Evolutionary conservation across 53 echinoderm and acorn worm genomes (phyloP), one percentile per base, ranked within the genome.

Genomic region (Hippasteria phrygiana): DNA sequence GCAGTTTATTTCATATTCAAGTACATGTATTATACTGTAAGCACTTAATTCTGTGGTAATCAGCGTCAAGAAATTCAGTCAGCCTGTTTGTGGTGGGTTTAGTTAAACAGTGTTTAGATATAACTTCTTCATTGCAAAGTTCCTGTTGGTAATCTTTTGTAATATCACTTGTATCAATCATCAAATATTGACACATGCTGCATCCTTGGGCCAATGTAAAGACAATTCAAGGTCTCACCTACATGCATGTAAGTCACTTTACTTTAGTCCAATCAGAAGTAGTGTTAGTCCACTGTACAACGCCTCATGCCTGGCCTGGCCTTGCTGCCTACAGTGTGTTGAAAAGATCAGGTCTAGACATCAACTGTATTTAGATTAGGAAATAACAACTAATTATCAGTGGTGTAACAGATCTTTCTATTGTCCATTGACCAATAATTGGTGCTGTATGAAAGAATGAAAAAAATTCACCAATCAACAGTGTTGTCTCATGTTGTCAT

Each of bases 181-280:
- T 4, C 29, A 64, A 28, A 64, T 20, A 54, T 13, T 13, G 12
- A 54, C 12, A 54, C 1, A 54, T 54, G 54, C 54, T 54, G 54
- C 54, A 54, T 16, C 54, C 54, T 13, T 54, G 54, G 20, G 20
- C 54, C 14, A 45, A 54, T 16, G n/a, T n/a, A n/a, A n/a, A n/a
- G n/a, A n/a, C n/a, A n/a, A 16, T 54, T 54, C 3, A 16, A 54
- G 14, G 12, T 2, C 28, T 0, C 41, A 71, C 13, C n/a, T 39
- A 0, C n/a, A 71, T 22, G 38, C 39, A 41, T 22, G n/a, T 71
- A 38, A 64, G 18, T 28, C 34, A 8, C 64, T 28, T 28, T 20
- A 8, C 64, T 28, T 33, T 54, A 53, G 34, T 77, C 77, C 55
- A 77, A 50, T 77, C 77, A 55, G 11, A 55, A 18, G 77, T 5